Evolutionary conservation across 2,888 invertebrate species (phyloP), one percentile per base, ranked within the genome.

Genomic region (Cinara cedri): DNA sequence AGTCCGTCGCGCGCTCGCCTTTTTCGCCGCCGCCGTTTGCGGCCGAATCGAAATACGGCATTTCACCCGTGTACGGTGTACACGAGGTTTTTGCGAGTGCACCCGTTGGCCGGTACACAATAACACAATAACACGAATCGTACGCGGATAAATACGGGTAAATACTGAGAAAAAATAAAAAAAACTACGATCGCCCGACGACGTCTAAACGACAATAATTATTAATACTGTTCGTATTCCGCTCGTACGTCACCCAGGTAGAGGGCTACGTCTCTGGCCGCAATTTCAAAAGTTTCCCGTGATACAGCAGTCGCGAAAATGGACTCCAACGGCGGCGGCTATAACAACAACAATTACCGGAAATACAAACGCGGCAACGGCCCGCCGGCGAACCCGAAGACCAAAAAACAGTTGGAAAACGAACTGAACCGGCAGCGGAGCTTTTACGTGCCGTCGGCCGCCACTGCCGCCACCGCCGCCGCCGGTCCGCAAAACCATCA

Each of bases 341-440:
- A 46, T 14, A 26, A n/a, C 21, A 34, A 49, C 16, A 78, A 21
- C 42, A 70, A 62, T 19, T 34, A 34, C 51, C 49, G 70, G 11
- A 78, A 70, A 19, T 62, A 60, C 70, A 70, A 70, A 57, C 68
- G 76, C 13, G 51, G 19, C 19, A 3, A 42, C 60, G 62, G 70
- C 34, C 19, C 70, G 19, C 26, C 6, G 34, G 34, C 62, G 16
- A 76, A 46, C 16, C 19, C 55, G 34, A 78, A 78, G 42, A 62
- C 51, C 21, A 78, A 70, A 70, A 78, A 78, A 60, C 78, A 78
- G 21, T 51, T 78, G 42, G 78, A 78, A 62, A 78, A 78, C 24
- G 78, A 78, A 24, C n/a, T 78, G 46, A 70, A 78, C 13, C 78
- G 78, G 0, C 78, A 78, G 24, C 46, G 78, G 24, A 78, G 78